Evolutionary conservation across 2,113 vertebrate species (phyloP), one percentile per base, ranked within the genome.

Genomic region (rabbit (Oryctolagus cuniculus)): DNA sequence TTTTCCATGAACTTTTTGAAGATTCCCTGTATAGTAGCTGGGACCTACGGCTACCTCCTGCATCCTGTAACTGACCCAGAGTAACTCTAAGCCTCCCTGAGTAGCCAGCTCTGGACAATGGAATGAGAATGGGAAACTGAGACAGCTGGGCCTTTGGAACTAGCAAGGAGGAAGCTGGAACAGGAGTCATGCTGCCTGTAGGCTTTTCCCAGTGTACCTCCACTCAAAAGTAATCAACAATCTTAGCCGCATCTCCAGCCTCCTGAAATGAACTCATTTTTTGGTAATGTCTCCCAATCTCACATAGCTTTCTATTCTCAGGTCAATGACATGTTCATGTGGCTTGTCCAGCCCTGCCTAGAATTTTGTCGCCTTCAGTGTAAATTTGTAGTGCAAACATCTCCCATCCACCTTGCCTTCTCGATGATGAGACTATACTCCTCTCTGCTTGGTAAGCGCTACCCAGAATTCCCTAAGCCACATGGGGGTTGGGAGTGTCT

Each of bases 281-380:
- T 67, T 44, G 10, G 10, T 89, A 82, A 87, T 25, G 7, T 90
- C n/a, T 67, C 16, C 67, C 72, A n/a, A 67, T 92, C 53, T 94
- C 6, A 0, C 58, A 67, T 84, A 11, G 72, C 84, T 97, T 95
- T 98, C 89, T 97, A 27, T 84, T 98, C 96, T 92, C 94, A 99
- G 99, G 96, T 99, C 74, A 87, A 97, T 86, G 98, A 98, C 95
- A 96, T 99, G 97, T 99, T 99, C 96, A 97, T 98, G 96, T 99
- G 99, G 99, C 98, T 99, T 0, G 95, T 99, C 34, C 98, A 99
- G 87, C 99, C 99, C 12, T 99, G 98, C 93, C 97, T 99, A 97
- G 98, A 99, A 15, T 99, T 99, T 84, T 95, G 99, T 97, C 96
- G 97, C 22, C 97, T 96, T 38, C 96, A 98, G 0, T 99, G 99